Evolutionary conservation across 1,140 invertebrate species (phyloP).

Genomic region (Lordiphosa mommai): DNA sequence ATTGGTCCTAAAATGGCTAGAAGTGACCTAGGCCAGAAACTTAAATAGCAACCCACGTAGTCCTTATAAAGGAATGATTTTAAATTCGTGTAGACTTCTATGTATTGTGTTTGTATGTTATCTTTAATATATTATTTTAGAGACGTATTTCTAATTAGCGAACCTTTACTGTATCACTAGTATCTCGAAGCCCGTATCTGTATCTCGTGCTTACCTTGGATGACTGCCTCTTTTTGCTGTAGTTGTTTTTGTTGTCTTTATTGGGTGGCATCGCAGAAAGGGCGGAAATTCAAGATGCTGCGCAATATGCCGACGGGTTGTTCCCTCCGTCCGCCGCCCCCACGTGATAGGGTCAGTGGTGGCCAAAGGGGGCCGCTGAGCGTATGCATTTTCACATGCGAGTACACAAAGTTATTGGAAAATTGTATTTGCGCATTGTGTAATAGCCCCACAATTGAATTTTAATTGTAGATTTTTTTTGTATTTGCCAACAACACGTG

Average conservation of each 20-base stretch:
- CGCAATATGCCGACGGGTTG: conserved; percentile 45
- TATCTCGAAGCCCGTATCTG: conserved; percentile 21
- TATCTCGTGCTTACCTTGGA: conserved; percentile 35
- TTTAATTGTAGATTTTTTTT: conserved; percentile 54
- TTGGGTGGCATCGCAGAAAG: conserved; percentile 30
- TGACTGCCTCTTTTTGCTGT: neutral
- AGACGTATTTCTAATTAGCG: no score
- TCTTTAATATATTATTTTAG: no score
- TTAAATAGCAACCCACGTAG: no score
- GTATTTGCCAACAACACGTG: neutral
- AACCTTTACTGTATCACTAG: neutral
- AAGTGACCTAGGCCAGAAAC: no score
- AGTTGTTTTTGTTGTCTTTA: conserved; percentile 14
- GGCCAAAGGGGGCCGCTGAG: neutral
- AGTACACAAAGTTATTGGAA: conserved; percentile 64
- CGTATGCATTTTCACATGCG: conserved; percentile 55
- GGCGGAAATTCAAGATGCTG: conserved; percentile 66
- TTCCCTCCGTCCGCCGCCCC: neutral
- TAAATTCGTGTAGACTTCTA: no score
- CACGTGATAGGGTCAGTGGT: neutral
- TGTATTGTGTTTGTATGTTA: no score
- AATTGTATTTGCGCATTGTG: conserved; percentile 56
- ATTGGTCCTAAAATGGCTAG: no score
- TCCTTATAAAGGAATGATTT: no score
- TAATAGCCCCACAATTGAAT: conserved; percentile 53